Evolutionary conservation across 1,140 invertebrate genomes (phyloP), one percentile per base, ranked within the genome.

Genomic region (Heliothis subflexa): DNA sequence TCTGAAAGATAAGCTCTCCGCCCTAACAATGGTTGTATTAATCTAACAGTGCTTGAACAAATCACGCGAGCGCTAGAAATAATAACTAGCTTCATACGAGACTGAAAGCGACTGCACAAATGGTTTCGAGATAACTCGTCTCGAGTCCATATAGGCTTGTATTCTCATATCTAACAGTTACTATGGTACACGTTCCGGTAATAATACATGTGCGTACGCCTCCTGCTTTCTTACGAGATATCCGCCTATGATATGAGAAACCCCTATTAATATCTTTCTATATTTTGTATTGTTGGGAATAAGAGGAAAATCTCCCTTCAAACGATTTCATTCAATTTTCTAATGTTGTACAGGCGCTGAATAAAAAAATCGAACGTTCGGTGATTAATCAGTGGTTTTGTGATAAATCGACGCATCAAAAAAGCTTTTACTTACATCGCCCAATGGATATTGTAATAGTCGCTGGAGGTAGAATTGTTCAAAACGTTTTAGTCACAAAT

Each of bases 381-480:
- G 76, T 78, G 76, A 78, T 78, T 70, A 78, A 78, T 78, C 76
- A 78, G 64, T 55, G 76, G 62, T 78, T 70, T 78, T 78, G 76
- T 78, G 76, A 78, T 78, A 78, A 78, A 78, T 78, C 54, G 74
- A 70, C 64, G 64, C 55, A 64, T 59, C 66, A 75, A 64, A 75
- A 75, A 64, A 62, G 73, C 73, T 75, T 75, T 75, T 75, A 75
- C 73, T 75, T 62, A 73, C 59, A 62, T 62, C 47, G 54, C 40
- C 73, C 54, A 62, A 75, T 50, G 73, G 73, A 49, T 61, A 64
- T 62, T 50, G 73, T 62, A 62, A 64, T 62, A 64, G 59, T 62
- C 55, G 55, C 47, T 55, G 28, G 33, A 71, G 28, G 25, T 33
- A 54, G 49, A 33, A 40, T 40, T 40, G 40, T 25, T 40, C 28